A percentile compares a stretch with the other conserved stretches of the same genome.
These are phyloP conservation scores for Morpho helenor DNA, from an alignment of 2,888 invertebrate genomes.

Conservation along the genomic window DNA sequence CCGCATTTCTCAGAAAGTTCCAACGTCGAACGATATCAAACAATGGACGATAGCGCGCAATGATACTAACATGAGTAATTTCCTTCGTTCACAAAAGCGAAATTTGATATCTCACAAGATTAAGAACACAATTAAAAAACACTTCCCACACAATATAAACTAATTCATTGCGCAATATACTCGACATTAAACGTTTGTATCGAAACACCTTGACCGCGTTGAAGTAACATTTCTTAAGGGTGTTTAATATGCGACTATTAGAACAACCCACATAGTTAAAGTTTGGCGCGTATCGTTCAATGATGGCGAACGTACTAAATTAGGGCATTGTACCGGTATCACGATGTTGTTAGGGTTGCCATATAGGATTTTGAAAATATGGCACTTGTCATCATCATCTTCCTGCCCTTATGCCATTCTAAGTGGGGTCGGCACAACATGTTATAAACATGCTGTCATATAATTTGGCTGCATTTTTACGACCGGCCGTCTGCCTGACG, in stretches of 20 bases:
- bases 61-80: slow-evolving; percentile 16
- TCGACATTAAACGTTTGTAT: slow-evolving; percentile 31
- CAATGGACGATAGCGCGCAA: slow-evolving; percentile 22
- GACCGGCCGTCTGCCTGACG: no score
- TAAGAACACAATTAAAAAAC: slow-evolving; percentile 24
- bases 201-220: slow-evolving; percentile 55
- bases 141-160: slow-evolving; percentile 17
- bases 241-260: slow-evolving; percentile 26
- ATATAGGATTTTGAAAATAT: background rate
- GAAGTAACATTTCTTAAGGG: slow-evolving; percentile 27
- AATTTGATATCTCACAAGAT: slow-evolving; percentile 64
- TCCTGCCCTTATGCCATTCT: no score
- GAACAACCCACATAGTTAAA: slow-evolving; percentile 30
- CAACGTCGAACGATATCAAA: slow-evolving; percentile 13
- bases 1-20: slow-evolving; percentile 22
- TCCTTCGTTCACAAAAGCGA: slow-evolving; percentile 52
- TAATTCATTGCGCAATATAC: slow-evolving; percentile 43
- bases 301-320: slow-evolving; percentile 6
- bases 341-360: background rate
- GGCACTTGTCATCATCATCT: no score
- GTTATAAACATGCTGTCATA: no score
- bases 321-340: slow-evolving; percentile 13
- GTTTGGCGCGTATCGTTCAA: slow-evolving; percentile 4
- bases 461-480: no score
- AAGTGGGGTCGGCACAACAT: no score